Percentiles rank a stretch among this genome's conserved stretches.
Evolutionary conservation across 1,140 invertebrate species (phyloP).

Genomic region (Lordiphosa clarofinis): DNA sequence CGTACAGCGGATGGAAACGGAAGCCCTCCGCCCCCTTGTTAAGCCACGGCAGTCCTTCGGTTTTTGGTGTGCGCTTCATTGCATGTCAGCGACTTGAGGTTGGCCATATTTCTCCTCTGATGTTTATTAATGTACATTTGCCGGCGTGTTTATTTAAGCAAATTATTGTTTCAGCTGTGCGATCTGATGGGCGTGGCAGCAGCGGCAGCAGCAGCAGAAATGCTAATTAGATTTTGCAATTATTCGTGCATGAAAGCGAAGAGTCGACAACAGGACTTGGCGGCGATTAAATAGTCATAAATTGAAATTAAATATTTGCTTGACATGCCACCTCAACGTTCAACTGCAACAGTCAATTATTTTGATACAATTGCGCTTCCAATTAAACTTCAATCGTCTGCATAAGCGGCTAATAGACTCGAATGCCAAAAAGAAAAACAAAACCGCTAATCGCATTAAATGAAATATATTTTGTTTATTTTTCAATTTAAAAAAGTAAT

Average conservation of each 20-base stretch:
- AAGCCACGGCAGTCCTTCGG: constrained; percentile 15
- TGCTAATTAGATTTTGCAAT: constrained; percentile 57
- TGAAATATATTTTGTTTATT: constrained; percentile 46
- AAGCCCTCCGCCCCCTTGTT: constrained; percentile 24
- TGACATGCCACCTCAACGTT: constrained; percentile 23
- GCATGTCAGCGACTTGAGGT: constrained; percentile 44
- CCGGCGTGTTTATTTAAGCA: constrained; percentile 67
- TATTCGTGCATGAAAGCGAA: constrained; percentile 20
- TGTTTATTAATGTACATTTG: constrained; percentile 67
- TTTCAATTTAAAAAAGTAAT: constrained; percentile 47
- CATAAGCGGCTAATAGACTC: constrained; percentile 35
- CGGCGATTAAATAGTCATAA: constrained; percentile 32
- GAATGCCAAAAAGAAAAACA: constrained; percentile 17
- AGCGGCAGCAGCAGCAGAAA: constrained; percentile 18
- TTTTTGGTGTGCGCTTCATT: constrained; percentile 48
- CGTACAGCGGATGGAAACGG: constrained; percentile 35
- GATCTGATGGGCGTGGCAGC: constrained; percentile 20
- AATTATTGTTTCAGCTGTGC: constrained; percentile 49
- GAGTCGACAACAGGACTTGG: constrained; percentile 5
- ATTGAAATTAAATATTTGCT: constrained; percentile 39
- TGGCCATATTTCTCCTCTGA: constrained; percentile 41
- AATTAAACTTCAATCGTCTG: constrained; percentile 36
- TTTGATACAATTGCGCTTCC: constrained; percentile 35
- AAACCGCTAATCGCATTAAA: constrained; percentile 53
- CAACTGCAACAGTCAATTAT: constrained; percentile 45